These are phyloP conservation scores for Polia nebulosa DNA, from an alignment of 2,888 invertebrate species.

Conservation along the genomic window DNA sequence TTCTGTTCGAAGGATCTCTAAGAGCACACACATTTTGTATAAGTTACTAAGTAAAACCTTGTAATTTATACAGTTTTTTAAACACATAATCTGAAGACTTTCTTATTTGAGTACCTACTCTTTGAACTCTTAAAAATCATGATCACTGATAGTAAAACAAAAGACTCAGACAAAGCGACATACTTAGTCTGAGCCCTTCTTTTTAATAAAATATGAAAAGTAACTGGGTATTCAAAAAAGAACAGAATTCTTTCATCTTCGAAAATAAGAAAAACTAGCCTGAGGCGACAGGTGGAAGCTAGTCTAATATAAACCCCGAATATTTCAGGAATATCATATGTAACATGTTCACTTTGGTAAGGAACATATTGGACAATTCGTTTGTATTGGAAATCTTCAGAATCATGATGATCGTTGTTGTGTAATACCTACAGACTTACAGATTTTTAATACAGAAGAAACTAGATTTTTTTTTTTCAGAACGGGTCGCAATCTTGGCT, in stretches of 20 bases:
- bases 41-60: too few species aligned
- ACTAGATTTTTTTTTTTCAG: background rate
- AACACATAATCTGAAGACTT: too few species aligned
- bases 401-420: slow-evolving; percentile 3
- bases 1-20: too few species aligned
- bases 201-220: slow-evolving; percentile 12
- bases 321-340: slow-evolving; percentile 29
- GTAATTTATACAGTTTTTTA: too few species aligned
- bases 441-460: background rate
- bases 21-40: too few species aligned
- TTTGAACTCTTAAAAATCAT: background rate
- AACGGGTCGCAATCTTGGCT: background rate
- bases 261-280: slow-evolving; percentile 14
- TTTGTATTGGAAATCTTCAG: background rate
- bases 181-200: background rate
- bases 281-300: slow-evolving; percentile 25
- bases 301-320: slow-evolving; percentile 34
- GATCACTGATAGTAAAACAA: background rate
- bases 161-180: too few species aligned
- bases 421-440: background rate
- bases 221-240: slow-evolving; percentile 3
- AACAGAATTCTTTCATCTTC: slow-evolving; percentile 3
- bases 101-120: too few species aligned
- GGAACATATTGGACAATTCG: slow-evolving; percentile 21
- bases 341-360: slow-evolving; percentile 24